Conservation (phyloP, 1,140 invertebrate species). For the Agrypnia vestita region DNA sequence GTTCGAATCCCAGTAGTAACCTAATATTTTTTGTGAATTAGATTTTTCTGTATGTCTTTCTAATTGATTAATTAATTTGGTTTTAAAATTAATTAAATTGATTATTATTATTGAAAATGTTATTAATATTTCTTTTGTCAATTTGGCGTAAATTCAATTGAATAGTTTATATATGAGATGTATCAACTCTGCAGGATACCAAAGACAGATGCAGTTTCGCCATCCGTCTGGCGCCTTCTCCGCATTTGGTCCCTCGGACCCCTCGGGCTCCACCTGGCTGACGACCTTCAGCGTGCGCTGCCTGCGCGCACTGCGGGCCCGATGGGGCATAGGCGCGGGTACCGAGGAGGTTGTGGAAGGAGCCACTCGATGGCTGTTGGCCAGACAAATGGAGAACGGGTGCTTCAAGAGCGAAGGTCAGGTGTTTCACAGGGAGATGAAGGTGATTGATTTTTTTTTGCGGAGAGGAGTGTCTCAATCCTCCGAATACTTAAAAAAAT, state of each 20-base stretch:
- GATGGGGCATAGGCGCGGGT: constrained; percentile 66
- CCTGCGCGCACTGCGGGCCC: constrained; percentile 65
- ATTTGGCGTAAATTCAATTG: no score
- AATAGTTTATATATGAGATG: no score
- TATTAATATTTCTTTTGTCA: no score
- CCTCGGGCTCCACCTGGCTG: constrained; percentile 85
- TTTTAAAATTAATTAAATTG: no score
- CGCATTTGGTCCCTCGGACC: constrained; percentile 80
- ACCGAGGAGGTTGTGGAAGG: constrained; percentile 71
- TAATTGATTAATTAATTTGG: no score
- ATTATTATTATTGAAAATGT: no score
- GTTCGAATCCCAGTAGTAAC: no score
- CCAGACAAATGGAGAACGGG: constrained; percentile 83
- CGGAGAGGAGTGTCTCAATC: no score
- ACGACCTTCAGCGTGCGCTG: constrained; percentile 87
- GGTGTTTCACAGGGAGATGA: constrained; percentile 84
- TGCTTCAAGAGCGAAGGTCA: constrained; percentile 85
- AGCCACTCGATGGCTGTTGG: constrained; percentile 82
- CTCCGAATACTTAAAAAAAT: no score
- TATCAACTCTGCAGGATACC: constrained; percentile 75
- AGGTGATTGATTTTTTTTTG: constrained; percentile 70
- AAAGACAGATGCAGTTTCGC: constrained; percentile 83
- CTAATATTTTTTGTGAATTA: no score
- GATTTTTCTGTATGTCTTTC: no score
- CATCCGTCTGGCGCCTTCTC: constrained; percentile 83